phyloP scores from a whole-genome alignment of 2,797 vertebrate species.

The Esox lucius region DNA sequence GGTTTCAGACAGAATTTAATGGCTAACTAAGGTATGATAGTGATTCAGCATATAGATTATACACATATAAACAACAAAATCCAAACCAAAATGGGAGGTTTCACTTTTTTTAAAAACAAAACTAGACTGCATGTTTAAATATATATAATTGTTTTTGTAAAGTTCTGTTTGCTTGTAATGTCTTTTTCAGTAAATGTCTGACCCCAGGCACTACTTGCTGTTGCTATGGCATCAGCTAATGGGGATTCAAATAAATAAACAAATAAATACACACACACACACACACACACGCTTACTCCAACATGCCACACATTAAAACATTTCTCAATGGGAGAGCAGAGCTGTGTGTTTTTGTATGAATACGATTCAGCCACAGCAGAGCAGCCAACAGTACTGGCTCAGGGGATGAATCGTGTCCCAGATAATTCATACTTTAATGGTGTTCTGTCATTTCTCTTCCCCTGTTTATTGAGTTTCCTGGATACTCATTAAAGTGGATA shows the following conservation, averaged over 20 bases:
- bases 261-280: background rate
- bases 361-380: background rate
- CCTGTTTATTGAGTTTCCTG: conserved; percentile 68
- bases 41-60: too few species aligned
- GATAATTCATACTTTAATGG: conserved; percentile 70
- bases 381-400: conserved; percentile 35
- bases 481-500: conserved; percentile 64
- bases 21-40: too few species aligned
- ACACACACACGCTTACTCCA: background rate
- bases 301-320: background rate
- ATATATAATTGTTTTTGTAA: too few species aligned
- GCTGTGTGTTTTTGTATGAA: background rate
- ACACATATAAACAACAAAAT: too few species aligned
- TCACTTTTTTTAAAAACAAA: too few species aligned
- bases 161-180: too few species aligned
- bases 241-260: conserved; percentile 14
- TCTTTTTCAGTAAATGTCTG: too few species aligned
- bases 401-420: conserved; percentile 42
- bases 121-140: too few species aligned
- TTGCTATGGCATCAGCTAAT: too few species aligned
- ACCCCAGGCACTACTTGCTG: too few species aligned
- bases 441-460: conserved; percentile 56
- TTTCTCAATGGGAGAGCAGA: background rate
- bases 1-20: too few species aligned
- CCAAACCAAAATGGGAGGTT: too few species aligned